phyloP scores from a whole-genome alignment of 2,888 invertebrate species.

The Thelaira solivaga region DNA sequence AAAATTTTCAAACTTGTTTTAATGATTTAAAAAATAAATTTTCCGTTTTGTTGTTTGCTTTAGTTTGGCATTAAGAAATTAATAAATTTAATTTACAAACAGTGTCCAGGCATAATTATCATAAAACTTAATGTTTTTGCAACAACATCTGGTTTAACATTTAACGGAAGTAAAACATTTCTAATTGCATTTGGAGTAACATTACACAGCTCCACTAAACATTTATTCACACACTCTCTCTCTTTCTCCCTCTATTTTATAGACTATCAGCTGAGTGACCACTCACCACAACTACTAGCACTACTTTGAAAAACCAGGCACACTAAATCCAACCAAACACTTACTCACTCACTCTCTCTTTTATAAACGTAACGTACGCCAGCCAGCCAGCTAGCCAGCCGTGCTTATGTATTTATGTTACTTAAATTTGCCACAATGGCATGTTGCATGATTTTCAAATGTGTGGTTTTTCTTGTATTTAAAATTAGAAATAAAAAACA shows the following conservation, averaged over 20 bases:
- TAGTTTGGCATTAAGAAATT: too few relatives aligned
- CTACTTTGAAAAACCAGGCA: too few relatives aligned
- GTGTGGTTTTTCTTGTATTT: slow-evolving; percentile 51
- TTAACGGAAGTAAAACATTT: slow-evolving; percentile 62
- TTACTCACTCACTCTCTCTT: neutral
- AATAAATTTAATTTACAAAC: slow-evolving; percentile 17
- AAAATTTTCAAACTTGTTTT: slow-evolving; percentile 28
- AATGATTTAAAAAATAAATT: too few relatives aligned
- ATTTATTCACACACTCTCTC: neutral
- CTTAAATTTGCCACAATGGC: slow-evolving; percentile 46
- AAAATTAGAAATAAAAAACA: slow-evolving; percentile 27
- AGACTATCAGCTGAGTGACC: slow-evolving; percentile 1
- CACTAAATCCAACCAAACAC: slow-evolving; percentile 8
- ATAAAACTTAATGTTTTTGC: slow-evolving; percentile 57
- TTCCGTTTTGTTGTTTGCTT: too few relatives aligned
- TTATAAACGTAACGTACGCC: too few relatives aligned
- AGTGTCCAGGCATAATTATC: slow-evolving; percentile 55
- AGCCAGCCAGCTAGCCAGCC: too few relatives aligned
- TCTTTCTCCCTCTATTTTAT: too few relatives aligned
- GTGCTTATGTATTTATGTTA: slow-evolving; percentile 22
- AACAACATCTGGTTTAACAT: slow-evolving; percentile 59
- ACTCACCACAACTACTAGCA: slow-evolving; percentile 22
- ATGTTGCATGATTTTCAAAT: slow-evolving; percentile 56
- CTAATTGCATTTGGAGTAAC: slow-evolving; percentile 58
- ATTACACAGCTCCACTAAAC: slow-evolving; percentile 2